Evolutionary conservation across 2,888 invertebrate species (phyloP), one percentile per base, ranked within the genome.

Genomic region (Hirudinaria manillensis): DNA sequence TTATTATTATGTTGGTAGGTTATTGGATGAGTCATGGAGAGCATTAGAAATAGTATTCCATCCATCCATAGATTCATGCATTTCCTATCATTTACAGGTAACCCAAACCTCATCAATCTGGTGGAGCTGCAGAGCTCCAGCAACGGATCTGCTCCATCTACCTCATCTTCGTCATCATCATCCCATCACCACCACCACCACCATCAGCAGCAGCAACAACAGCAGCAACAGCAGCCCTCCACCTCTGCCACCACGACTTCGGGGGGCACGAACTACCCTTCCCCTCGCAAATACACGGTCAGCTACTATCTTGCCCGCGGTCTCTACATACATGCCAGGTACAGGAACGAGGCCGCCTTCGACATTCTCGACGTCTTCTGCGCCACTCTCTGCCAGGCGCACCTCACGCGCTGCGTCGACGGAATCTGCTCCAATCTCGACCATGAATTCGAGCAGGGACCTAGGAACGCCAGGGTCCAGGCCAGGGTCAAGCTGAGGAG

Each of bases 291-390:
- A 61, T 77, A 78, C 76, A 77, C 78, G 3, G 78, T 78, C 55
- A 77, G 78, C 55, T 79, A 79, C 75, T 79, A 79, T 72, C 75
- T 79, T 27, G 79, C 79, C 16, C 68, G 79, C 3, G 79, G 79
- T 13, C 70, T 79, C 29, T 79, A 79, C 75, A 79, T 79, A 55
- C 79, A 79, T 67, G 78, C 79, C 24, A 75, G 79, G 67, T 78
- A 79, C 76, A 75, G 77, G 21, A 79, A 79, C 76, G 74, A 70
- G 24, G 32, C 78, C 4, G 79, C 79, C 2, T 79, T 79, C 66
- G 77, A 79, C 24, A 79, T 79, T 19, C 75, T 79, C 3, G 78
- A 79, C 71, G 79, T 79, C 29, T 79, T 79, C 61, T 68, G 75
- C n/a, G 76, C 75, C 73, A 79, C 79, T 0, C 77, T 79, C 34